Percentiles rank a stretch among this genome's conserved stretches.
Conservation (phyloP, 2,797 vertebrate species). For the Hyperoplus lanceolatus region DNA sequence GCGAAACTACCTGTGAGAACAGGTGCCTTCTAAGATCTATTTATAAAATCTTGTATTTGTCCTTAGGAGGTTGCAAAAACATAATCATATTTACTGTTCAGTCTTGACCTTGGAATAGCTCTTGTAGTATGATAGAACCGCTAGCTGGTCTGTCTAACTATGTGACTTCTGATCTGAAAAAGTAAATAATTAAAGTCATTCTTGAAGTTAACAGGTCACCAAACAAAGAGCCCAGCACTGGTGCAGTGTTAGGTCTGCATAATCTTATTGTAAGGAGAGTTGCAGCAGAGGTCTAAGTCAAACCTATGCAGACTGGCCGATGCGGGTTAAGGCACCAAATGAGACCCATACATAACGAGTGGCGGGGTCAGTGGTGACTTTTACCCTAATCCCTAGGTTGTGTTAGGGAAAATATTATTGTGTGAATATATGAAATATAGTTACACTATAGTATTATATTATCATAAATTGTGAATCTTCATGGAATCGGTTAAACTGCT, state of each 20-base stretch:
- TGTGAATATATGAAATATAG: no score
- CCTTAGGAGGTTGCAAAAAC: not conserved
- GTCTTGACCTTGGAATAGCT: not conserved
- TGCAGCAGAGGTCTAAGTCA: not conserved
- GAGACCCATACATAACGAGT: not conserved
- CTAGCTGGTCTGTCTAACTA: not conserved
- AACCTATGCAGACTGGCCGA: not conserved
- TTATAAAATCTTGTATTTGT: not conserved
- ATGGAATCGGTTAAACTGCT: no score
- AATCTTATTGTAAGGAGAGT: not conserved
- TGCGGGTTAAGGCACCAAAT: not conserved
- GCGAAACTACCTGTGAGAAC: not conserved
- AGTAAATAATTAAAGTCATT: slow-evolving; percentile 24
- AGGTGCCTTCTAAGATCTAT: not conserved
- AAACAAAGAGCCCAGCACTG: not conserved
- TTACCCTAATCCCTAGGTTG: not conserved
- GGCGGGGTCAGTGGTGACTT: not conserved
- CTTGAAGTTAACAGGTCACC: slow-evolving; percentile 26
- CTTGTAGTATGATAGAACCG: not conserved
- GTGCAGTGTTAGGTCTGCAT: not conserved
- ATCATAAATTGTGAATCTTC: no score
- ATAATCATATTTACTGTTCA: not conserved
- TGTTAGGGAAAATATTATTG: not conserved
- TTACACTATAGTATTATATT: no score
- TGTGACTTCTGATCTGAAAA: not conserved